Conservation (phyloP, 2,797 vertebrate genomes). For the Cyprinella venusta region DNA sequence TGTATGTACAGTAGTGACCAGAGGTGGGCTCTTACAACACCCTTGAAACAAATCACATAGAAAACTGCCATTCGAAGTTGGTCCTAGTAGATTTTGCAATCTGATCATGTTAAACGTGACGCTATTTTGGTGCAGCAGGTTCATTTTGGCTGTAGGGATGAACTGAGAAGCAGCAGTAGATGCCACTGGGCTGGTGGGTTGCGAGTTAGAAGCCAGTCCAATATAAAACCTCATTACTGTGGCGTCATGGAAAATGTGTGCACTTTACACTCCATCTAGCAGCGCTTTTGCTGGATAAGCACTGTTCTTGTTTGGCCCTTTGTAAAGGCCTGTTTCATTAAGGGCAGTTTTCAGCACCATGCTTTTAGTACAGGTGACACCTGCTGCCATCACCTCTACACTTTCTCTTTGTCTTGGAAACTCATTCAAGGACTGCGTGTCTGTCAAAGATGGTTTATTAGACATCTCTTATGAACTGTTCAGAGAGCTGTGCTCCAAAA, state of each 20-base stretch:
- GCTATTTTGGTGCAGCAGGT: neutral
- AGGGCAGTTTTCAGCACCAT: constrained; percentile 4
- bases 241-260: constrained; percentile 64
- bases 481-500: neutral
- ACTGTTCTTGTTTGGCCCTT: constrained; percentile 61
- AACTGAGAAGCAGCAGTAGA: constrained; percentile 33
- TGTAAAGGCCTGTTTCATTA: constrained; percentile 41
- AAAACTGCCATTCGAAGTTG: neutral
- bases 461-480: constrained; percentile 24
- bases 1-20: neutral
- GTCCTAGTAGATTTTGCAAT: neutral
- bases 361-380: constrained; percentile 15
- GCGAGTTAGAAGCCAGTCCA: constrained; percentile 52
- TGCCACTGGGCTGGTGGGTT: constrained; percentile 33
- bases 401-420: constrained; percentile 21
- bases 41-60: neutral
- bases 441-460: constrained; percentile 18
- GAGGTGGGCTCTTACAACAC: neutral
- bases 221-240: constrained; percentile 67
- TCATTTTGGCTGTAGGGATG: neutral
- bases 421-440: neutral
- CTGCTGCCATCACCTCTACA: neutral
- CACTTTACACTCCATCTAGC: constrained; percentile 63
- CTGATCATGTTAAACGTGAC: neutral
- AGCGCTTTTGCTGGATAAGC: constrained; percentile 64